Evolutionary conservation across 2,888 invertebrate species (phyloP).

Genomic region (Lasioglossum villosulum): DNA sequence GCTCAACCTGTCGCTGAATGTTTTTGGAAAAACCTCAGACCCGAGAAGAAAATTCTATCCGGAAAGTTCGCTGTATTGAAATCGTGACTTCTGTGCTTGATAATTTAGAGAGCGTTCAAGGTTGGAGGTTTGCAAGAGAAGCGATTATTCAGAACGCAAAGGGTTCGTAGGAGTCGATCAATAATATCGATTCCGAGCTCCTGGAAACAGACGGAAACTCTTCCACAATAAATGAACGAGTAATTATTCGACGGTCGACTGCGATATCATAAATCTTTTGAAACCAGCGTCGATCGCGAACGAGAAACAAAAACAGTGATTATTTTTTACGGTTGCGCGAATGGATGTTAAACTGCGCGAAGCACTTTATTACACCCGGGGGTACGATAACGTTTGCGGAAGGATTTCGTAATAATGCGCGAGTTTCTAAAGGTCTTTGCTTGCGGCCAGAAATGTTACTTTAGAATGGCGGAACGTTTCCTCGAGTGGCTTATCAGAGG

Average conservation of each 20-base stretch:
- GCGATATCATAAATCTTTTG: constrained; percentile 72
- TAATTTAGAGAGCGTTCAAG: background rate
- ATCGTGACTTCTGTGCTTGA: background rate
- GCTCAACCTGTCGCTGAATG: background rate
- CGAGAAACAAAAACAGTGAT: constrained; percentile 55
- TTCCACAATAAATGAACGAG: background rate
- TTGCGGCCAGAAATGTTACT: constrained; percentile 14
- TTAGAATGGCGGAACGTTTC: constrained; percentile 15
- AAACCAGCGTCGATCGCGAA: constrained; percentile 53
- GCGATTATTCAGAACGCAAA: background rate
- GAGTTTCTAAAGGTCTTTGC: constrained; percentile 24
- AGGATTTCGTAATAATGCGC: constrained; percentile 42
- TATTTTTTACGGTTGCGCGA: constrained; percentile 61
- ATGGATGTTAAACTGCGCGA: constrained; percentile 43
- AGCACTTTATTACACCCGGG: constrained; percentile 25
- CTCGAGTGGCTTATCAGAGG: background rate
- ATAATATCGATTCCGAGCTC: background rate
- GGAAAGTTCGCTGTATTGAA: background rate
- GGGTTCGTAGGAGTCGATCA: background rate
- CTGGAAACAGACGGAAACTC: background rate
- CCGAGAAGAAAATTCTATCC: background rate
- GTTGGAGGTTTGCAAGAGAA: background rate
- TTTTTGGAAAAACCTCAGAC: background rate
- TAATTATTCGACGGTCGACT: constrained; percentile 63
- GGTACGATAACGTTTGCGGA: constrained; percentile 25